phyloP scores from a whole-genome alignment of 2,888 invertebrate species.

The Teleogryllus oceanicus region DNA sequence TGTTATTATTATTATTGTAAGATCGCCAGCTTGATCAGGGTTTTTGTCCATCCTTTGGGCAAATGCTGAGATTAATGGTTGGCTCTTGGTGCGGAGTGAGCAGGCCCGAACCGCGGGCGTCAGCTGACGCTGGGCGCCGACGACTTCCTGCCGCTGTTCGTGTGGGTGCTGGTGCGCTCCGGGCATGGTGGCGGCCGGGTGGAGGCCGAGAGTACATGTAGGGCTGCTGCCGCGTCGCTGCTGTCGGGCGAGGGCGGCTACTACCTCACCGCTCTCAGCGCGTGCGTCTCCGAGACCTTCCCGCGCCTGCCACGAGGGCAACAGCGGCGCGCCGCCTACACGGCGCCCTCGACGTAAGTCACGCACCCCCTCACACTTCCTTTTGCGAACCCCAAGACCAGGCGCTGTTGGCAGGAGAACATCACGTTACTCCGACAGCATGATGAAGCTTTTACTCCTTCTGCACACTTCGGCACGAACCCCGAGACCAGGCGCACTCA shows the following conservation, averaged over 20 bases:
- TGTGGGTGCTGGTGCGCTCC: slow-evolving; percentile 83
- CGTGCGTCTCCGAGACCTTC: slow-evolving; percentile 74
- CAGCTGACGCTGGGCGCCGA: slow-evolving; percentile 68
- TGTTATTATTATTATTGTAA: no score
- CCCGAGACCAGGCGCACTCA: no score
- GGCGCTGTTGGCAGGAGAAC: no score
- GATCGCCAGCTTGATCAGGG: no score
- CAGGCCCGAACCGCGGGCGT: slow-evolving; percentile 58
- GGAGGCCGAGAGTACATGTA: slow-evolving; percentile 95
- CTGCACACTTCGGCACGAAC: no score
- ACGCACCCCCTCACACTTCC: no score
- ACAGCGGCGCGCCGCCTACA: slow-evolving; percentile 42
- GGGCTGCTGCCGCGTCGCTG: slow-evolving; percentile 80
- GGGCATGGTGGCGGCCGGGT: slow-evolving; percentile 88
- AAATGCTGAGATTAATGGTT: no score
- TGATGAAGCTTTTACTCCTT: no score
- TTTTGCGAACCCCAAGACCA: no score
- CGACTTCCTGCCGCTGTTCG: slow-evolving; percentile 86
- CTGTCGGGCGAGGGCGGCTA: slow-evolving; percentile 92
- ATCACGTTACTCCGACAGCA: no score
- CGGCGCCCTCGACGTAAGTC: no score
- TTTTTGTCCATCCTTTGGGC: no score
- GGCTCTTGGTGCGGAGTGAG: slow-evolving; percentile 56
- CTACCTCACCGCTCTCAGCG: slow-evolving; percentile 89
- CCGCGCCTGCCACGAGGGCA: slow-evolving; percentile 42